Conservation (phyloP, 2,113 vertebrate genomes). For the Cyanoderma ruficeps region DNA sequence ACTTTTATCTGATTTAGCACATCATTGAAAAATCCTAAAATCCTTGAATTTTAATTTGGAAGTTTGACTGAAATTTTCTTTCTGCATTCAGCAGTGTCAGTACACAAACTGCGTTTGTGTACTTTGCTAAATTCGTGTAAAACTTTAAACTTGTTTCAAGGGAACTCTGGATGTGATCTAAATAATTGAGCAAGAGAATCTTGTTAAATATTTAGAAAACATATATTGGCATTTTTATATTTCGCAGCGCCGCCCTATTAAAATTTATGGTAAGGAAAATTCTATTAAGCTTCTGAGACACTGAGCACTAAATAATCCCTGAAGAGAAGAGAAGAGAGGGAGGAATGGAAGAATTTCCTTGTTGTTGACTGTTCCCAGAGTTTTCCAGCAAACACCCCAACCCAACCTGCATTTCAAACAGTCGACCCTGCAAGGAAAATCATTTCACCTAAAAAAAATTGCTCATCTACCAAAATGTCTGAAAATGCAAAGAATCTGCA, state of each 20-base stretch:
- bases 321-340: not conserved
- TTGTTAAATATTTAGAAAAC: slow-evolving; percentile 68
- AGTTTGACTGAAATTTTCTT: not conserved
- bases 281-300: slow-evolving; percentile 34
- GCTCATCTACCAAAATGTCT: not conserved
- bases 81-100: not conserved
- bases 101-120: not conserved
- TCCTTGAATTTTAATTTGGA: slow-evolving; percentile 29
- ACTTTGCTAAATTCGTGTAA: slow-evolving; percentile 21
- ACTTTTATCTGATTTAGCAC: not conserved
- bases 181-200: slow-evolving; percentile 59
- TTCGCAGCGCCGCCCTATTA: slow-evolving; percentile 19
- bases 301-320: slow-evolving; percentile 10
- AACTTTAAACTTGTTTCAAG: slow-evolving; percentile 38
- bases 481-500: not conserved
- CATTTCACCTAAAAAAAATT: not conserved
- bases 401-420: not conserved
- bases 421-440: not conserved
- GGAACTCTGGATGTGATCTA: slow-evolving; percentile 38
- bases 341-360: not conserved
- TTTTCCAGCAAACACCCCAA: not conserved
- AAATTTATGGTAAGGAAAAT: slow-evolving; percentile 50
- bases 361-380: not conserved
- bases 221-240: slow-evolving; percentile 38
- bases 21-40: not conserved